Evolutionary conservation across 2,888 invertebrate species (phyloP), one percentile per base, ranked within the genome.

Genomic region (Lacanobia oleracea): DNA sequence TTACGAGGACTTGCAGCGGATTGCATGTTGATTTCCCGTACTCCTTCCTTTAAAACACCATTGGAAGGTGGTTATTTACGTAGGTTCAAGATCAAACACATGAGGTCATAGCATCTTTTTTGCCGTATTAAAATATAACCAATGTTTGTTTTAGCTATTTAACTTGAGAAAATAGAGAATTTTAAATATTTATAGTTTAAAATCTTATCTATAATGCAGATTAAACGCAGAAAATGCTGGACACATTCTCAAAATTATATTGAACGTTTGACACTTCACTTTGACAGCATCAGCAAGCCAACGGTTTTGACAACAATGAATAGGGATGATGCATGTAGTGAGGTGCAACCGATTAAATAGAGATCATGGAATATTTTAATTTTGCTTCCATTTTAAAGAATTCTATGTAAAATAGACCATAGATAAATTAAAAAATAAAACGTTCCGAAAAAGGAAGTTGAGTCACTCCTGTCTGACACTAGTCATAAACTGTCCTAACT

Each of bases 1-100:
- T 92, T 94, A 23, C 87, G 89, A 64, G 93, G 91, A 65, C 90
- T 93, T 27, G 82, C 83, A 37, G 87, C 59, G 16, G 89, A 85
- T 60, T 93, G 90, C 94, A 93, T 93, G 45, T 79, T 88, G 62
- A 70, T 64, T 77, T 69, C 16, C 43, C 14, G 40, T 65, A 57
- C 12, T 33, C 27, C 8, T 71, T 62, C 51, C 75, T 67, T 72
- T 56, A 62, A 27, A 73, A 77, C 73, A 75, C 66, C 71, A 79
- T 72, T 62, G 53, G 4, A 56, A 54, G 48, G 60, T 59, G 71
- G 62, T 61, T 71, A 68, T 78, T 71, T 67, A 62, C 27, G 56
- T 64, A 70, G 45, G 54, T 59, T 63, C 59, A 59, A 72, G 64
- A 76, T 65, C 72, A 72, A 77, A 83, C 60, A 65, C 79, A 77